Evolutionary conservation across 2,113 vertebrate species (phyloP), one percentile per base, ranked within the genome.

Genomic region (Melanerpes aurifrons): DNA sequence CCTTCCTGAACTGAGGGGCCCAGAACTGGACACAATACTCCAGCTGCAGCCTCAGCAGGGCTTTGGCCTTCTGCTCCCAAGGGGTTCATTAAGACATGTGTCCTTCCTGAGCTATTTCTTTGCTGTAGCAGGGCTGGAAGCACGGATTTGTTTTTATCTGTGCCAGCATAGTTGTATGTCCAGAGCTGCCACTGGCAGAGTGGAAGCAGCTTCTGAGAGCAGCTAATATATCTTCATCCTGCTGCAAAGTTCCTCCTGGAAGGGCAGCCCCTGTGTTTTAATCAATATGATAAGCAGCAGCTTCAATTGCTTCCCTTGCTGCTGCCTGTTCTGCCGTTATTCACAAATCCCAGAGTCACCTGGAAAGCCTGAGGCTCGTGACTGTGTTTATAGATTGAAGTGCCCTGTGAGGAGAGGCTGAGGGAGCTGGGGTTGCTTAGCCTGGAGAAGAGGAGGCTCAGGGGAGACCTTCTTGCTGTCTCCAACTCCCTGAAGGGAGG

Each of bases 41-140:
- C 43, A 45, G 43, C 6, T 45, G 43, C 43, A 45, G 43, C 43
- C 43, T 45, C 43, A 45, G 43, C 43, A 45, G 43, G 43, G 43
- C 24, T 75, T 90, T 93, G 89, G 28, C 70, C 57, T 76, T 85
- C 61, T 82, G 28, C 67, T 93, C 87, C 63, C 3, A 2, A 87
- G 64, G 82, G 92, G 63, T 79, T 94, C 93, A 92, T 93, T 93
- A 92, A 62, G 74, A 69, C n/a, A 10, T 43, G 40, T 58, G 47
- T 76, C 28, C 53, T 92, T 92, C 81, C 67, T 63, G 15, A 43
- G 40, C 71, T 85, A 7, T 32, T 48, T 69, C 83, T 95, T 90
- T 79, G 43, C 18, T 29, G 31, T 7, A 72, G 53, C 67, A 67
- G 56, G 71, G 48, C 40, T 89, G n/a, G 86, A 90, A 93, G 31